Conservation (phyloP, 2,113 vertebrate genomes). For the Alaudala cheleensis region DNA sequence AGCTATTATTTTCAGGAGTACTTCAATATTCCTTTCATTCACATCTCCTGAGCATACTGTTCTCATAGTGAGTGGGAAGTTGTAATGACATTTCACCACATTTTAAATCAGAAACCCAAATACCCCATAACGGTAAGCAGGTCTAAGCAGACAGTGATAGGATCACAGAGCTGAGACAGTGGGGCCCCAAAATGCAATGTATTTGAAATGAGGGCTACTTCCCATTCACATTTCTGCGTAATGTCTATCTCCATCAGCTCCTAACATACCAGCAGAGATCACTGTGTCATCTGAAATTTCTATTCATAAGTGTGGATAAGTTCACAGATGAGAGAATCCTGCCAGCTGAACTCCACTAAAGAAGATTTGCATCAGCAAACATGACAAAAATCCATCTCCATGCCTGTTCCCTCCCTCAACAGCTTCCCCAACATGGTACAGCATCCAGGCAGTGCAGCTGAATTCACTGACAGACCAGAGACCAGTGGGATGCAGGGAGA, state of each 20-base stretch:
- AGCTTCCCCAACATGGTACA: rapidly evolving
- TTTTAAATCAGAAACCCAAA: not conserved
- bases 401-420: not conserved
- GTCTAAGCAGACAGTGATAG: not conserved
- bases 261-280: not conserved
- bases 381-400: not conserved
- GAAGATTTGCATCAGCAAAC: not conserved
- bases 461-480: not conserved
- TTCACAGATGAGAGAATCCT: not conserved
- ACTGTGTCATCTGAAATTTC: not conserved
- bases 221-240: not conserved
- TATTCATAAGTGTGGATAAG: rapidly evolving
- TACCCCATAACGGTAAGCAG: not conserved
- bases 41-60: not conserved
- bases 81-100: not conserved
- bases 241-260: not conserved
- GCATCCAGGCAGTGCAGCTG: not conserved
- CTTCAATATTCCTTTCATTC: not conserved
- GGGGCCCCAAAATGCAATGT: not conserved
- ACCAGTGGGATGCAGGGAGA: not conserved
- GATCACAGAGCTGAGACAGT: not conserved
- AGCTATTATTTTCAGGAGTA: not conserved
- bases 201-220: not conserved
- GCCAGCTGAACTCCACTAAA: not conserved
- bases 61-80: not conserved